These are phyloP conservation scores for Parazoanthus atlanticus DNA, from an alignment of 92 coral and sea anemone genomes.

Conservation along the genomic window DNA sequence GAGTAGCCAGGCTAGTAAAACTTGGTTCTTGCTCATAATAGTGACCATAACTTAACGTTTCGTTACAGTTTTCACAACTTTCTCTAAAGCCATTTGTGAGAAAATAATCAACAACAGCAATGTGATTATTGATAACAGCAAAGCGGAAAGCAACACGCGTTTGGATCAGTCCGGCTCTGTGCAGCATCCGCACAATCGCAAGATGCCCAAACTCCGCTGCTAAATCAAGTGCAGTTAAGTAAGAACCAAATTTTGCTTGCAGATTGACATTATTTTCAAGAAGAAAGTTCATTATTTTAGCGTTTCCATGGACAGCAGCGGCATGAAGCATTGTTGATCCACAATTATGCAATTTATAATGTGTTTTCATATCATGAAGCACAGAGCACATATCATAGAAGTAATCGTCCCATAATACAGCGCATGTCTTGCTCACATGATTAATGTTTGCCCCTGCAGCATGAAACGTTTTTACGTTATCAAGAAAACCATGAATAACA, in stretches of 20 bases:
- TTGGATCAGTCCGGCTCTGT: constrained; percentile 16
- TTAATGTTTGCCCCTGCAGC: constrained; percentile 49
- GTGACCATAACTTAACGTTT: background rate
- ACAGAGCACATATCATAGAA: background rate
- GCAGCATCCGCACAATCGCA: background rate
- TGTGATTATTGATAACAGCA: constrained; percentile 6
- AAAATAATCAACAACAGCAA: constrained; percentile 1
- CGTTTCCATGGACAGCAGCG: constrained; percentile 44
- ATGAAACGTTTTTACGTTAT: constrained; percentile 10
- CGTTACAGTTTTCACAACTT: background rate
- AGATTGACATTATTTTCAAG: constrained; percentile 14
- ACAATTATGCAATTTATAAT: constrained; percentile 39
- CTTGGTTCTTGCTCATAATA: too few species aligned
- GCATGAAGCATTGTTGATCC: constrained; percentile 48
- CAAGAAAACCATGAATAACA: constrained; percentile 36
- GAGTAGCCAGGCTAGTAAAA: too few species aligned
- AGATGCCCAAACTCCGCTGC: constrained; percentile 23
- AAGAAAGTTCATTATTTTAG: constrained; percentile 33
- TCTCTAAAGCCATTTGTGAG: constrained; percentile 2
- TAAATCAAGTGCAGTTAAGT: background rate
- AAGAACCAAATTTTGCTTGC: background rate
- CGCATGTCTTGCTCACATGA: constrained; percentile 5
- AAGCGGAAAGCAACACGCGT: background rate
- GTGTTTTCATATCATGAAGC: constrained; percentile 1
- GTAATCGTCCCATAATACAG: background rate